These are phyloP conservation scores for Caenorhabditis drosophilae DNA, from an alignment of 2,888 invertebrate species.

Conservation along the genomic window DNA sequence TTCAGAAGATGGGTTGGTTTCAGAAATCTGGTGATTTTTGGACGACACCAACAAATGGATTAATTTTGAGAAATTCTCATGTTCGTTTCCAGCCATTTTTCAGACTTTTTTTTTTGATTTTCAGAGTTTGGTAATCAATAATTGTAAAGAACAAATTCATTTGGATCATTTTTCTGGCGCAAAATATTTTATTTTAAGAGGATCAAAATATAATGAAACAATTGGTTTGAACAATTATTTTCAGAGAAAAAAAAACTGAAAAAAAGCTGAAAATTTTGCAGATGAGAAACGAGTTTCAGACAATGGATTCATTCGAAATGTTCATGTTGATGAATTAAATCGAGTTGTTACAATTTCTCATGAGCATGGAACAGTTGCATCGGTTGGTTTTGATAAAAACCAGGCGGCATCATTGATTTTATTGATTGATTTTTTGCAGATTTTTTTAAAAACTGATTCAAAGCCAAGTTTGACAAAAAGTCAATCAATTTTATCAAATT, in stretches of 20 bases:
- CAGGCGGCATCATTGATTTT: too few relatives aligned
- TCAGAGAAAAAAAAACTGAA: too few relatives aligned
- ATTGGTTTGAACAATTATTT: constrained; percentile 9
- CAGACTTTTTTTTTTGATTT: constrained; percentile 1
- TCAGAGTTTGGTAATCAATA: constrained; percentile 39
- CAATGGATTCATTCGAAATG: constrained; percentile 26
- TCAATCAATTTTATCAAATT: constrained; percentile 27
- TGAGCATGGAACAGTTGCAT: constrained; percentile 35
- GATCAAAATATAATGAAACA: constrained; percentile 32
- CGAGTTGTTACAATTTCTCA: constrained; percentile 33
- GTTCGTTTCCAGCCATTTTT: constrained; percentile 9
- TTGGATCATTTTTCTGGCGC: constrained; percentile 39
- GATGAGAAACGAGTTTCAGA: constrained; percentile 27
- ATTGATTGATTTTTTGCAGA: too few relatives aligned
- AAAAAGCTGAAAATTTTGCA: constrained; percentile 2
- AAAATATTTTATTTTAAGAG: constrained; percentile 29
- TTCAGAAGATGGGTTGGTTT: constrained; percentile 39
- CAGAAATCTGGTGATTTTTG: constrained; percentile 24
- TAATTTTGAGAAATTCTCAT: constrained; percentile 28
- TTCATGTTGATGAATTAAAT: constrained; percentile 23
- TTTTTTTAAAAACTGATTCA: constrained; percentile 34
- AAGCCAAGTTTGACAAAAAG: constrained; percentile 37
- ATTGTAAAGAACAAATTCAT: constrained; percentile 35
- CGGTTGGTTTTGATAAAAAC: too few relatives aligned
- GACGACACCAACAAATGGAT: constrained; percentile 25